phyloP scores from a whole-genome alignment of 2,797 vertebrate genomes.

The Cygnus olor region DNA sequence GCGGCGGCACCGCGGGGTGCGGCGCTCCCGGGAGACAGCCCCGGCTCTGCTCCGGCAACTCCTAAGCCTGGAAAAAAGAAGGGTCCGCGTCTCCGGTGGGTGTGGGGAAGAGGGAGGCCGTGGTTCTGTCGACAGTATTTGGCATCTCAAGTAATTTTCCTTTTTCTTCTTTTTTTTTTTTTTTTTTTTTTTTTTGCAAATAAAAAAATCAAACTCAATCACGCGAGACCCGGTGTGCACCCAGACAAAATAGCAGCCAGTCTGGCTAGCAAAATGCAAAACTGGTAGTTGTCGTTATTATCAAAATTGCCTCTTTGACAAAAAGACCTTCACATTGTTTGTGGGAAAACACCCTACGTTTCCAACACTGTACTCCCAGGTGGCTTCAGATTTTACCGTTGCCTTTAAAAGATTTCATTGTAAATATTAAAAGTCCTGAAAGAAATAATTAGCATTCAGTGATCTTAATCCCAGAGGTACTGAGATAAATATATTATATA shows the following conservation, averaged over 20 bases:
- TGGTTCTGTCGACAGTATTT: constrained; percentile 65
- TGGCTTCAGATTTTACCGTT: constrained; percentile 39
- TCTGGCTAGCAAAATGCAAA: constrained; percentile 64
- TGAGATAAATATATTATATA: constrained; percentile 56
- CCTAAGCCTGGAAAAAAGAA: constrained; percentile 57
- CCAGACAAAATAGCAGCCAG: constrained; percentile 50
- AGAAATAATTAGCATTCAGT: constrained; percentile 51
- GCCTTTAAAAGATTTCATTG: constrained; percentile 55
- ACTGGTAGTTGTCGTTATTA: constrained; percentile 51
- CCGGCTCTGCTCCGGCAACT: constrained; percentile 31
- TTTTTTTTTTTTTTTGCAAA: constrained; percentile 13
- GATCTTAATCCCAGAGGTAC: constrained; percentile 43
- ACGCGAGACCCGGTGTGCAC: constrained; percentile 14
- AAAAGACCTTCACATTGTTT: constrained; percentile 63
- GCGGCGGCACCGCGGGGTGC: neutral
- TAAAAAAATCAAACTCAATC: constrained; percentile 55
- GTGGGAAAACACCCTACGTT: constrained; percentile 53
- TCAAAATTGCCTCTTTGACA: constrained; percentile 63
- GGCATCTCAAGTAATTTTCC: constrained; percentile 70
- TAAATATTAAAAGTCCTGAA: constrained; percentile 65
- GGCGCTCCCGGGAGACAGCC: neutral
- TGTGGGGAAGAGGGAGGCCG: constrained; percentile 12
- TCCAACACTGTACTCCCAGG: constrained; percentile 57
- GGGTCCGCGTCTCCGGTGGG: constrained; percentile 49
- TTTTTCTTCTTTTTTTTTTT: constrained; percentile 45